Conservation (phyloP, 37 sponge, comb jelly and placozoan genomes). For the Agelas oroides region DNA sequence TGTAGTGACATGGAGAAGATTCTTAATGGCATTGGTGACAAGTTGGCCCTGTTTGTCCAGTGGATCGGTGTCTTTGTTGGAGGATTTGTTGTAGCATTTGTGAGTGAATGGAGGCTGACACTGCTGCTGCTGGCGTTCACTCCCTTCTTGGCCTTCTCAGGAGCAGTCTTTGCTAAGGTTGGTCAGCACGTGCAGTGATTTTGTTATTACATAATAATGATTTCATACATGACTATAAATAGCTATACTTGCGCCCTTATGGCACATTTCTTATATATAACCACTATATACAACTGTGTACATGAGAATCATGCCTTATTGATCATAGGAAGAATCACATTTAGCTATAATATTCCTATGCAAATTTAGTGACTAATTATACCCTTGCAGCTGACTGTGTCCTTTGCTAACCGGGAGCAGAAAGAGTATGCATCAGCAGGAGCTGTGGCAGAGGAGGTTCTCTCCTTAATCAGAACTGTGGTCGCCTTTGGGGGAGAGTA, state of each 20-base stretch:
- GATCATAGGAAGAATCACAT: too few species aligned
- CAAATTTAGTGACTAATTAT: too few species aligned
- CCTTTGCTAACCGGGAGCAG: slow-evolving; percentile 67
- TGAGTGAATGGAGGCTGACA: slow-evolving; percentile 61
- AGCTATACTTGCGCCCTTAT: too few species aligned
- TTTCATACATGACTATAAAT: background rate
- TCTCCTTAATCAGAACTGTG: slow-evolving; percentile 85
- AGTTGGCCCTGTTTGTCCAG: slow-evolving; percentile 62
- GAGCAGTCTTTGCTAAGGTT: slow-evolving; percentile 31
- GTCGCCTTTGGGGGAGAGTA: slow-evolving; percentile 68
- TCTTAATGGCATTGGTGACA: slow-evolving; percentile 83
- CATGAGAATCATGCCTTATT: too few species aligned
- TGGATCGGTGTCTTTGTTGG: slow-evolving; percentile 65
- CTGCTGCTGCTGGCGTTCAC: slow-evolving; percentile 64
- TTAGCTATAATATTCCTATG: too few species aligned
- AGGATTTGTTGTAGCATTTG: slow-evolving; percentile 65
- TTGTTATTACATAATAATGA: too few species aligned
- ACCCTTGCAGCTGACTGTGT: slow-evolving; percentile 17
- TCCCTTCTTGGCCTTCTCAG: slow-evolving; percentile 50
- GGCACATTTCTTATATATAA: background rate
- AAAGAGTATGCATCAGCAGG: slow-evolving; percentile 90
- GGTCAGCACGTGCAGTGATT: background rate
- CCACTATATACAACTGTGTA: background rate
- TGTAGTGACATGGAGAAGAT: slow-evolving; percentile 75
- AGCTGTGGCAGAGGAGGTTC: slow-evolving; percentile 85